These are phyloP conservation scores for Aplocera efformata DNA, from an alignment of 2,888 invertebrate genomes.

Conservation along the genomic window DNA sequence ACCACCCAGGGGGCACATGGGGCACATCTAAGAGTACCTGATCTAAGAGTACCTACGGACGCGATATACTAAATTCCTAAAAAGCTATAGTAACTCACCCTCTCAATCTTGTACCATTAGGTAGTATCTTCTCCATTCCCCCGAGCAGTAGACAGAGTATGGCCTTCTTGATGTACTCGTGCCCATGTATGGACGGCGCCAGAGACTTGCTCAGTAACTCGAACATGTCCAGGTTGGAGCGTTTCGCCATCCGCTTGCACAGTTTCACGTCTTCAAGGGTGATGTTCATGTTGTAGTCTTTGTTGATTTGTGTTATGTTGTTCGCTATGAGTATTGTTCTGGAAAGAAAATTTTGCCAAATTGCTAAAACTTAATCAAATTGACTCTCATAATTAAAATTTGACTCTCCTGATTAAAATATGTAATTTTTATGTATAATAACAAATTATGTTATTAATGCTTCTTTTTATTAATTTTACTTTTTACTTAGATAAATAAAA, in stretches of 20 bases:
- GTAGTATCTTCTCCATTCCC: conserved; percentile 95
- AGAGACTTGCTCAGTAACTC: conserved; percentile 93
- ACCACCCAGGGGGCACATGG: too few species aligned
- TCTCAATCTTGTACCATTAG: conserved; percentile 94
- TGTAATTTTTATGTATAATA: too few species aligned
- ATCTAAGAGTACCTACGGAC: too few species aligned
- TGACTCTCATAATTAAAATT: too few species aligned
- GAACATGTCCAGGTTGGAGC: conserved; percentile 89
- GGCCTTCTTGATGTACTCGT: conserved; percentile 97
- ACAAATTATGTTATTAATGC: too few species aligned
- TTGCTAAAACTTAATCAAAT: too few species aligned
- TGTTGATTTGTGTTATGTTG: conserved; percentile 93
- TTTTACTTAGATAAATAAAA: too few species aligned
- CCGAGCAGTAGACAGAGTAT: conserved; percentile 96
- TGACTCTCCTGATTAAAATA: too few species aligned
- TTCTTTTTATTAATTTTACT: too few species aligned
- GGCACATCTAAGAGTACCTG: too few species aligned
- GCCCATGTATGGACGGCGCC: conserved; percentile 99
- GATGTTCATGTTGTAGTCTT: conserved; percentile 89
- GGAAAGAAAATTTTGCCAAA: too few species aligned
- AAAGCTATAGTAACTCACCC: conserved; percentile 76
- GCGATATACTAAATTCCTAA: too few species aligned
- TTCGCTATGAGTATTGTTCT: conserved; percentile 97
- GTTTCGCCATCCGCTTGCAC: conserved; percentile 90
- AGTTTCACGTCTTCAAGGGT: conserved; percentile 92